A percentile compares a stretch with the other conserved stretches of the same genome.
These are phyloP conservation scores for Sciurus niger DNA, from an alignment of 2,113 vertebrate genomes.

Conservation along the genomic window DNA sequence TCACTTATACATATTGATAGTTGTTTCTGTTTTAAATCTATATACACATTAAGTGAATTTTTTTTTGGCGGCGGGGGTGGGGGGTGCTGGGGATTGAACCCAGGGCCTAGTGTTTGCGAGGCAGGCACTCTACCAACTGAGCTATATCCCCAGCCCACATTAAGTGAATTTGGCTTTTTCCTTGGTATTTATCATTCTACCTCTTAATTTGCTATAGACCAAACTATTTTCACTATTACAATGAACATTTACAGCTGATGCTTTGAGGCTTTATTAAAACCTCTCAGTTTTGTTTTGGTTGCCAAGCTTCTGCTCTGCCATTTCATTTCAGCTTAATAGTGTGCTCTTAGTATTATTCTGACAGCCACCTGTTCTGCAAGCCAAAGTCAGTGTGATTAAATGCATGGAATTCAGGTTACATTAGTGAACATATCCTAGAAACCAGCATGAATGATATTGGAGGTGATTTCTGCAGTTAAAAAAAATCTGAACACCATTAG, in stretches of 20 bases:
- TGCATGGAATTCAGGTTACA: background rate
- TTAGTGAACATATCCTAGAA: background rate
- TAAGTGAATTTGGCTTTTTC: slow-evolving; percentile 41
- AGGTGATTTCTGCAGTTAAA: slow-evolving; percentile 16
- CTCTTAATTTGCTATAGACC: background rate
- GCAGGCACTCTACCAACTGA: too few species aligned
- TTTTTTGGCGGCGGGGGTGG: too few species aligned
- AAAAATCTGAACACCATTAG: background rate
- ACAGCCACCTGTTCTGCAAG: background rate
- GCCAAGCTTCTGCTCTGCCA: background rate
- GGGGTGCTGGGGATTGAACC: too few species aligned
- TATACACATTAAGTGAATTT: slow-evolving; percentile 49
- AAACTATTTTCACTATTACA: background rate
- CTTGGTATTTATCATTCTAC: background rate
- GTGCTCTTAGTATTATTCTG: background rate
- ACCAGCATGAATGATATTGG: background rate
- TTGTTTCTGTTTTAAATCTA: background rate
- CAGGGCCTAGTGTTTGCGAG: too few species aligned
- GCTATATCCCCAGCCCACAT: background rate
- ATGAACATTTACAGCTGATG: slow-evolving; percentile 35
- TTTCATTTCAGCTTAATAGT: slow-evolving; percentile 39
- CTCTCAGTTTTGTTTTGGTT: slow-evolving; percentile 8
- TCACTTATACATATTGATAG: background rate
- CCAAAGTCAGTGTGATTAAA: slow-evolving; percentile 19
- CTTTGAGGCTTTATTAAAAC: slow-evolving; percentile 56